A percentile compares a stretch with the other conserved stretches of the same genome.
These are phyloP conservation scores for Drosophila tani DNA, from an alignment of 1,140 invertebrate species.

Conservation along the genomic window DNA sequence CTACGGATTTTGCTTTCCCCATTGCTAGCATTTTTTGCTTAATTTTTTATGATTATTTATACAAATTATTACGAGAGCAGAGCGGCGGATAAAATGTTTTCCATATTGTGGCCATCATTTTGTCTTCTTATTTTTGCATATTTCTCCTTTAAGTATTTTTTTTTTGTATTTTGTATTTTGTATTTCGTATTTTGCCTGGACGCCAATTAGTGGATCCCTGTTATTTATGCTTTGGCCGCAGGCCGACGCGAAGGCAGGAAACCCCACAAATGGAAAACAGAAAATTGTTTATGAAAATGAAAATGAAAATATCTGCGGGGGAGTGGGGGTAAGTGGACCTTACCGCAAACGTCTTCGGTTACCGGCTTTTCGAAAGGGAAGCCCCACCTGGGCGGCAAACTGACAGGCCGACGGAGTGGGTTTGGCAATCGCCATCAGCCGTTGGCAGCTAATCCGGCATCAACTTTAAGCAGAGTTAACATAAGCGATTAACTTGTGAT, in stretches of 20 bases:
- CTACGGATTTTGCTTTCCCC: conserved; percentile 18
- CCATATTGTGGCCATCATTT: conserved; percentile 58
- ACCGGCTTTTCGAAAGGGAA: conserved; percentile 52
- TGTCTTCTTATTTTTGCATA: conserved; percentile 16
- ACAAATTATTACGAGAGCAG: conserved; percentile 53
- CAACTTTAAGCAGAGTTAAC: not conserved
- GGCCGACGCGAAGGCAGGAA: conserved; percentile 38
- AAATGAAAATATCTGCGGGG: conserved; percentile 23
- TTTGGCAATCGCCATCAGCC: conserved; percentile 26
- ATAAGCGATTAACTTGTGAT: conserved; percentile 7
- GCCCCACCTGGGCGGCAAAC: conserved; percentile 46
- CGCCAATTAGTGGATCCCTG: conserved; percentile 60
- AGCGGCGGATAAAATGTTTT: conserved; percentile 47
- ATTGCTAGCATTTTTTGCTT: conserved; percentile 38
- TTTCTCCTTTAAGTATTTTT: conserved; percentile 2
- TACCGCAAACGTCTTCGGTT: conserved; percentile 60
- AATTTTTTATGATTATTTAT: conserved; percentile 66
- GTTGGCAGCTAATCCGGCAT: not conserved
- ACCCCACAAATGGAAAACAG: conserved; percentile 57
- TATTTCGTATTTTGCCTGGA: conserved; percentile 21
- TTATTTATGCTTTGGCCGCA: conserved; percentile 58
- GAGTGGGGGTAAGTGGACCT: conserved; percentile 27
- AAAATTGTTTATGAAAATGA: conserved; percentile 55
- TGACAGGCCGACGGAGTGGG: conserved; percentile 17
- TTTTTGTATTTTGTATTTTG: not conserved